A percentile compares a stretch with the other conserved stretches of the same genome.
These are phyloP conservation scores for Coenonympha glycerion DNA, from an alignment of 2,888 invertebrate genomes.

Conservation along the genomic window DNA sequence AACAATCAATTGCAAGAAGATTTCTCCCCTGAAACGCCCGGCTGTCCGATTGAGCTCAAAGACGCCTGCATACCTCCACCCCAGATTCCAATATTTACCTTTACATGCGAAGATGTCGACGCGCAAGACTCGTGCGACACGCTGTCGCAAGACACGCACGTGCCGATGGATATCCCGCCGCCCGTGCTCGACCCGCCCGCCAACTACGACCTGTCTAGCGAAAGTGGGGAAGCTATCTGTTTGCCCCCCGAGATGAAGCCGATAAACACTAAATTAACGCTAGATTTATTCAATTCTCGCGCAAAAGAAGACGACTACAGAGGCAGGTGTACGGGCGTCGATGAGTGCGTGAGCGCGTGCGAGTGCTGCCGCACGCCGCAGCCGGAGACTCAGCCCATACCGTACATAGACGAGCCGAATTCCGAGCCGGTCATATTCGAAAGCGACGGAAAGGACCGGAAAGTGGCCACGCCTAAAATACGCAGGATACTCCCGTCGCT, in stretches of 20 bases:
- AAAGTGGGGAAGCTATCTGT: conserved; percentile 48
- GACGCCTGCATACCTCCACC: conserved; percentile 36
- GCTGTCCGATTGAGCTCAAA: conserved; percentile 53
- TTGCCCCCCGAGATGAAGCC: conserved; percentile 64
- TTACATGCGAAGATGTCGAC: conserved; percentile 67
- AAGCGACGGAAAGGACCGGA: conserved; percentile 47
- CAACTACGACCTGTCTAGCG: conserved; percentile 50
- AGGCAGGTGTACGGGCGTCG: conserved; percentile 55
- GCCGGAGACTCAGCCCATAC: conserved; percentile 60
- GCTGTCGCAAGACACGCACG: conserved; percentile 35
- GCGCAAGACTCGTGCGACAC: conserved; percentile 40
- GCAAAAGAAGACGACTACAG: conserved; percentile 42
- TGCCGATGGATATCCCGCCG: conserved; percentile 41
- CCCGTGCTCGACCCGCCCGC: conserved; percentile 46
- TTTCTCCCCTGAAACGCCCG: conserved; percentile 59
- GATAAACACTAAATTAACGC: conserved; percentile 57
- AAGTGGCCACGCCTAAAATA: conserved; percentile 58
- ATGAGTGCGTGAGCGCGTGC: conserved; percentile 66
- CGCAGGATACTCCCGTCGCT: conserved; percentile 64
- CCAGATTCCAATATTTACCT: conserved; percentile 62
- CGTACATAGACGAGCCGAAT: conserved; percentile 67
- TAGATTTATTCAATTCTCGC: conserved; percentile 52
- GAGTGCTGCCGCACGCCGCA: conserved; percentile 68
- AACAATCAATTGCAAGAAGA: conserved; percentile 60
- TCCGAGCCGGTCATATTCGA: conserved; percentile 67